phyloP scores from a whole-genome alignment of 2,797 vertebrate genomes.

The Platalea minor region DNA sequence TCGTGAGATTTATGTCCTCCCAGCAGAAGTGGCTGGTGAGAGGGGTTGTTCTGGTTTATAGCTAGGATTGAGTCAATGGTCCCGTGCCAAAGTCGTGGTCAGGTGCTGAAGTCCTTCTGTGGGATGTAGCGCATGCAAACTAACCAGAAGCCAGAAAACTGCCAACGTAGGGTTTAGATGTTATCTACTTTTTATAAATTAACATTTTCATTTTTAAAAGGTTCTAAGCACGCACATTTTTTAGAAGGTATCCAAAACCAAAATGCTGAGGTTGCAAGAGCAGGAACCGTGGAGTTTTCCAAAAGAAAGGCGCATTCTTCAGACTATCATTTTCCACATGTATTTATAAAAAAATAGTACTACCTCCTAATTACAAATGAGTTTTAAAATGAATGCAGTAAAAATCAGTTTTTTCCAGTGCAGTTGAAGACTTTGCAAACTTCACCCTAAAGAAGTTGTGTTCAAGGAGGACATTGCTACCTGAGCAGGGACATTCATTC shows the following conservation, averaged over 20 bases:
- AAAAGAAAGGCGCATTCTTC: neutral
- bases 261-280: neutral
- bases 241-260: neutral
- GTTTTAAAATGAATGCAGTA: constrained; percentile 44
- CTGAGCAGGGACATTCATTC: constrained; percentile 17
- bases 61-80: neutral
- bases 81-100: accelerated
- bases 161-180: neutral
- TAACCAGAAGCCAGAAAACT: neutral
- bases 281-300: neutral
- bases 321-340: neutral
- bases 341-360: neutral
- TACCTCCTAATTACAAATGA: constrained; percentile 49
- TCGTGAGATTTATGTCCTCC: neutral
- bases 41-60: neutral
- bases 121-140: neutral
- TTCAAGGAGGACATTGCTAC: constrained; percentile 41
- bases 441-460: constrained; percentile 49
- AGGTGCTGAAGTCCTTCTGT: neutral
- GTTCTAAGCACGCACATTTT: neutral
- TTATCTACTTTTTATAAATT: neutral
- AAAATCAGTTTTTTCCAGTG: constrained; percentile 20
- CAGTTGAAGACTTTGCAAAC: constrained; percentile 51
- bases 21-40: neutral
- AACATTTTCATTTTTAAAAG: neutral